Conservation (phyloP, 2,113 vertebrate species). For the Choloepus hoffmanni region DNA sequence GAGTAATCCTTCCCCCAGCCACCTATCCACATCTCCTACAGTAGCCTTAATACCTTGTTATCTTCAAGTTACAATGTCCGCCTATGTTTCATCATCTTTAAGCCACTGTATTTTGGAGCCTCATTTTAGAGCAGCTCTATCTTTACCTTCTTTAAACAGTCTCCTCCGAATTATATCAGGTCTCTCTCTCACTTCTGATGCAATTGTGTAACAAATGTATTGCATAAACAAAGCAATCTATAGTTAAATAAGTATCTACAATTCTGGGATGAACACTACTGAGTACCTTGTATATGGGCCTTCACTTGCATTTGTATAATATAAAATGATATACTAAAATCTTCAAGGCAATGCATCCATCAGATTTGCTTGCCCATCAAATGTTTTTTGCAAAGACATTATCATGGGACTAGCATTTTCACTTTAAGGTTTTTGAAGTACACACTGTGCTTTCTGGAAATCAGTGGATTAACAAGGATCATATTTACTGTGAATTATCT, state of each 20-base stretch:
- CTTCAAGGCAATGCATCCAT: not conserved
- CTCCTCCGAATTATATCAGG: not conserved
- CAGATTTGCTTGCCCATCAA: not conserved
- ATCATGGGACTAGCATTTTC: not conserved
- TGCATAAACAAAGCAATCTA: not conserved
- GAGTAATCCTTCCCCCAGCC: not conserved
- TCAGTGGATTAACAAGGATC: not conserved
- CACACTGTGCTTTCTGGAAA: not conserved
- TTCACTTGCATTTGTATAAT: not conserved
- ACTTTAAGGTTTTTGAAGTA: not conserved
- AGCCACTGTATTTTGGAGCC: not conserved
- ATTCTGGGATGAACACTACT: not conserved
- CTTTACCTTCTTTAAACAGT: not conserved
- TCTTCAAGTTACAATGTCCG: not conserved
- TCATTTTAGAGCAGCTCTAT: not conserved
- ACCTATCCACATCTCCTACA: not conserved
- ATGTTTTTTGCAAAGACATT: not conserved
- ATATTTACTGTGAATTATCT: slow-evolving; percentile 11
- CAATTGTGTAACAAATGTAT: not conserved
- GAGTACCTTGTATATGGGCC: not conserved
- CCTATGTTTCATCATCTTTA: not conserved
- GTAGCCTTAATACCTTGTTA: not conserved
- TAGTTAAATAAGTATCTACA: not conserved
- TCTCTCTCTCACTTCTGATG: not conserved
- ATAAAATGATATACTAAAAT: not conserved